Conservation (phyloP, 2,888 invertebrate species). For the Craniophora ligustri region DNA sequence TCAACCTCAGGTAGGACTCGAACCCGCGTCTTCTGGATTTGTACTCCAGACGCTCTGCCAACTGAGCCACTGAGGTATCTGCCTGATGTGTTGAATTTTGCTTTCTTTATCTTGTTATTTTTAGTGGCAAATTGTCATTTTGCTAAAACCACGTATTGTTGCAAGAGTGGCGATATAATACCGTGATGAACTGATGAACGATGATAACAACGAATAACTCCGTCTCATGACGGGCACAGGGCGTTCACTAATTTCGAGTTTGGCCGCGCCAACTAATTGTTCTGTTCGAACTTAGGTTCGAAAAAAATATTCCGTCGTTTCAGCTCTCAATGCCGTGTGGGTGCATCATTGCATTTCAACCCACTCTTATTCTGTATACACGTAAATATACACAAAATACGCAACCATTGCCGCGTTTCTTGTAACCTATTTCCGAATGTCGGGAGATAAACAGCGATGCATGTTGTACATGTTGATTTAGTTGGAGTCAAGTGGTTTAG, state of each 20-base stretch:
- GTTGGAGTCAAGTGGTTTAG: constrained; percentile 30
- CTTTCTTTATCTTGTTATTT: too few species aligned
- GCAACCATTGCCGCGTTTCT: constrained; percentile 34
- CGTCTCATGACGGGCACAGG: background rate
- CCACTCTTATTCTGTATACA: constrained; percentile 17
- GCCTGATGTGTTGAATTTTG: too few species aligned
- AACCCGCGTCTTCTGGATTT: too few species aligned
- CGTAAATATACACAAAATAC: constrained; percentile 7
- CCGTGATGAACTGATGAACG: constrained; percentile 23
- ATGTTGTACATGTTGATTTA: constrained; percentile 4
- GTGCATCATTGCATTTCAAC: constrained; percentile 65
- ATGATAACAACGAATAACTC: constrained; percentile 29
- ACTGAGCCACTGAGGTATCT: too few species aligned
- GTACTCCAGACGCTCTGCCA: too few species aligned
- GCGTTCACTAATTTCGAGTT: constrained; percentile 5
- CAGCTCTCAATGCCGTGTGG: constrained; percentile 66
- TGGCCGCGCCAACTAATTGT: constrained; percentile 32
- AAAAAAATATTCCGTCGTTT: constrained; percentile 62
- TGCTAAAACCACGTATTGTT: constrained; percentile 24
- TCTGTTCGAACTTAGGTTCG: constrained; percentile 58
- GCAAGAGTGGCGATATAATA: constrained; percentile 18
- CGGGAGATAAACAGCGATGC: constrained; percentile 20
- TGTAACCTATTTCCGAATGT: background rate
- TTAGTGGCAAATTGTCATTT: constrained; percentile 2
- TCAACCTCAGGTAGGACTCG: too few species aligned